These are phyloP conservation scores for Sphaerophoria rueppellii DNA, from an alignment of 2,888 invertebrate species.

Conservation along the genomic window DNA sequence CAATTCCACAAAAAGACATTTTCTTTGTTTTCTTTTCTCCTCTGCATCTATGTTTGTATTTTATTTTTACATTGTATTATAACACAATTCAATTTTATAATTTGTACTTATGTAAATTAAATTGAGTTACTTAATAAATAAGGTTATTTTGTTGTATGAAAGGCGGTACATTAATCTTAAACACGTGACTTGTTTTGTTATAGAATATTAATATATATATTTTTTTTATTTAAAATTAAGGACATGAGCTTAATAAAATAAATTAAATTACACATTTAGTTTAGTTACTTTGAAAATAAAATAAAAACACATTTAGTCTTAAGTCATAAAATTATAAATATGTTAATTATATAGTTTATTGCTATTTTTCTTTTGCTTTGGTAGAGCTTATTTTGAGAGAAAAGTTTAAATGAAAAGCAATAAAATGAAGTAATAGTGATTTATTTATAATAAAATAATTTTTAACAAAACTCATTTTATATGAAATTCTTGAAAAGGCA, in stretches of 20 bases:
- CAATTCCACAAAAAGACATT: slow-evolving; percentile 64
- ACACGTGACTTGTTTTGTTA: slow-evolving; percentile 11
- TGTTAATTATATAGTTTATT: too few species aligned
- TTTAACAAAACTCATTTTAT: too few species aligned
- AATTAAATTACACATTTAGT: slow-evolving; percentile 17
- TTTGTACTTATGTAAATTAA: slow-evolving; percentile 61
- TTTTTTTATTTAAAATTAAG: slow-evolving; percentile 12
- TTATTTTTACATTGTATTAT: slow-evolving; percentile 8
- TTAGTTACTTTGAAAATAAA: neutral
- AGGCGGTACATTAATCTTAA: slow-evolving; percentile 51
- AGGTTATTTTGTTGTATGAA: slow-evolving; percentile 37
- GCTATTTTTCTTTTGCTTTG: too few species aligned
- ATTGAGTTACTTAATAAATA: slow-evolving; percentile 35
- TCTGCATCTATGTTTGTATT: slow-evolving; percentile 9
- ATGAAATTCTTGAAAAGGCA: too few species aligned
- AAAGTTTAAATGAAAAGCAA: too few species aligned
- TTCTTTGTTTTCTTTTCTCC: slow-evolving; percentile 1
- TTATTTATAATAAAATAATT: too few species aligned
- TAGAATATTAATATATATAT: slow-evolving; percentile 20
- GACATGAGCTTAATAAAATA: slow-evolving; percentile 5
- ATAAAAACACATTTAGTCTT: slow-evolving; percentile 3
- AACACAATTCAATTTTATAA: neutral
- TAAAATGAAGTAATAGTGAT: too few species aligned
- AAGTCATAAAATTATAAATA: neutral
- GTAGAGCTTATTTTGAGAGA: too few species aligned